Percentiles rank a stretch among this genome's conserved stretches.
phyloP scores from a whole-genome alignment of 2,113 vertebrate genomes.

The Gnathonemus longibarbis region DNA sequence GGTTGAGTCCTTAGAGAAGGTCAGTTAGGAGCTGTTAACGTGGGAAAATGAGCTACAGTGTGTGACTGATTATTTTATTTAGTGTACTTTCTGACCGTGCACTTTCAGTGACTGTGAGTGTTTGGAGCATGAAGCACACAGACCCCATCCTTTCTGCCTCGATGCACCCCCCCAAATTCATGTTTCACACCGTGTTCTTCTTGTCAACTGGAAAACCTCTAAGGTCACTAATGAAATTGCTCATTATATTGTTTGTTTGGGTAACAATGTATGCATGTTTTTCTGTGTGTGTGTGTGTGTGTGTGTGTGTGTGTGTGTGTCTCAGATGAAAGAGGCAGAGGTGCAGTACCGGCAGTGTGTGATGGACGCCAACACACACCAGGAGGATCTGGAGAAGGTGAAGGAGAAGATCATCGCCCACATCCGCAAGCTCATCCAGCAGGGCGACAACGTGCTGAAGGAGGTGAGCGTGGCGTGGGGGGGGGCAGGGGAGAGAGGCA shows the following conservation, averaged over 20 bases:
- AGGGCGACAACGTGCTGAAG: conserved; percentile 79
- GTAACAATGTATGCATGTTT: background rate
- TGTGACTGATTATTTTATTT: background rate
- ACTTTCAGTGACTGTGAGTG: background rate
- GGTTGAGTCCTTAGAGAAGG: background rate
- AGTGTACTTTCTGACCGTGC: background rate
- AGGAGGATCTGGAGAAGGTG: conserved; percentile 68
- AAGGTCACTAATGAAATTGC: background rate
- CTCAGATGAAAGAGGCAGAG: conserved; percentile 69
- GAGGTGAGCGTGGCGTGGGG: conserved; percentile 56
- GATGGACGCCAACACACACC: conserved; percentile 62
- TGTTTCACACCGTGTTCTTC: background rate
- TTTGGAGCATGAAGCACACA: background rate
- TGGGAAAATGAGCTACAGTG: background rate
- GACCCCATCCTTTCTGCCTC: background rate
- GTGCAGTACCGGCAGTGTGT: conserved; percentile 62
- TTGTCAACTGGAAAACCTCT: background rate
- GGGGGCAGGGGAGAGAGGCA: background rate
- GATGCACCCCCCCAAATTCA: background rate
- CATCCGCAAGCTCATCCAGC: conserved; percentile 77
- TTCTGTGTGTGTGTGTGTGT: background rate
- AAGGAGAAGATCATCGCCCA: conserved; percentile 76
- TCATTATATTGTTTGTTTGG: background rate
- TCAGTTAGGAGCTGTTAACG: background rate
- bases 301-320: background rate